phyloP scores from a whole-genome alignment of 1,140 invertebrate genomes.

The Odontomachus brunneus region DNA sequence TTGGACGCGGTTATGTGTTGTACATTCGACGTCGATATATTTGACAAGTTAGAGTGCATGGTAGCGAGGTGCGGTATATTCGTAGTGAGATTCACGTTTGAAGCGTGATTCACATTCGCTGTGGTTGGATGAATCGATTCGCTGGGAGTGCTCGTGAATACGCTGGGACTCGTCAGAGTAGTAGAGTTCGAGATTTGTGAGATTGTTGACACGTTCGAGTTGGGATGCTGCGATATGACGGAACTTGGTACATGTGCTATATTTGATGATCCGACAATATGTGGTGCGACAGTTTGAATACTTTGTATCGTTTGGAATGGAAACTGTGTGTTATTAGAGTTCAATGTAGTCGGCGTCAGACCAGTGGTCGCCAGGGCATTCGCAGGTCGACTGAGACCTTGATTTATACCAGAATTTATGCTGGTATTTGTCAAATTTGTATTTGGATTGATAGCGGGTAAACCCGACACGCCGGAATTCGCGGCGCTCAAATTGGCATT shows the following conservation, averaged over 20 bases:
- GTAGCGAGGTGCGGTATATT: constrained; percentile 82
- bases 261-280: constrained; percentile 82
- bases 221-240: constrained; percentile 78
- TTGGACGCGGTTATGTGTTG: constrained; percentile 76
- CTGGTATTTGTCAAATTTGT: constrained; percentile 73
- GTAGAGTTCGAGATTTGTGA: constrained; percentile 77
- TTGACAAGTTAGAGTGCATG: constrained; percentile 82
- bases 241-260: constrained; percentile 79
- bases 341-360: constrained; percentile 79
- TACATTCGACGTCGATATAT: constrained; percentile 80
- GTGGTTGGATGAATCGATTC: constrained; percentile 79
- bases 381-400: constrained; percentile 78
- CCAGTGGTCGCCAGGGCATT: constrained; percentile 79
- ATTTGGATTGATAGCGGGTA: constrained; percentile 75
- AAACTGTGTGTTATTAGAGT: constrained; percentile 80
- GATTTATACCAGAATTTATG: constrained; percentile 79
- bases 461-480: constrained; percentile 69
- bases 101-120: constrained; percentile 77
- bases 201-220: constrained; percentile 73
- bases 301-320: constrained; percentile 84
- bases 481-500: constrained; percentile 74
- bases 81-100: constrained; percentile 78
- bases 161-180: constrained; percentile 74
- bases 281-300: constrained; percentile 83
- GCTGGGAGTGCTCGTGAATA: constrained; percentile 80